Conservation (phyloP, 2,888 invertebrate species). For the Clistopyga incitator region DNA sequence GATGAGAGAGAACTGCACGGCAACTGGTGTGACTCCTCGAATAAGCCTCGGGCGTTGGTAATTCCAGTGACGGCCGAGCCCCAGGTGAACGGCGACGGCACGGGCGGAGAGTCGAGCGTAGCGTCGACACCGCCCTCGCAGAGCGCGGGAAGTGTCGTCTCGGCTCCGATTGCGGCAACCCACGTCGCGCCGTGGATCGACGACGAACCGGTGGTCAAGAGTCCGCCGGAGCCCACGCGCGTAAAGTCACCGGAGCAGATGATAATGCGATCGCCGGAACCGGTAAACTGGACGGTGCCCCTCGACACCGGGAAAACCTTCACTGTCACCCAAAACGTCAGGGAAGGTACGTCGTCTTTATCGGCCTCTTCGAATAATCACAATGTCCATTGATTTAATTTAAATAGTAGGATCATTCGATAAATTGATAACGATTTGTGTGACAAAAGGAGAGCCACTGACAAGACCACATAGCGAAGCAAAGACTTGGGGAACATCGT, state of each 20-base stretch:
- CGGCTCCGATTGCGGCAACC: constrained; percentile 88
- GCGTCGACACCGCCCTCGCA: constrained; percentile 85
- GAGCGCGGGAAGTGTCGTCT: constrained; percentile 84
- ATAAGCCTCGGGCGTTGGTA: constrained; percentile 75
- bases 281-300: constrained; percentile 97
- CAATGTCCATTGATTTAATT: too few species aligned
- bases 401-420: too few species aligned
- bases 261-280: constrained; percentile 96
- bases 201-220: constrained; percentile 93
- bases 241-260: constrained; percentile 97
- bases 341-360: constrained; percentile 86
- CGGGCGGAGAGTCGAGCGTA: constrained; percentile 78
- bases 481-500: constrained; percentile 90
- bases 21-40: constrained; percentile 68
- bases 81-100: constrained; percentile 80
- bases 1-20: constrained; percentile 42
- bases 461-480: constrained; percentile 95
- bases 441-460: constrained; percentile 88
- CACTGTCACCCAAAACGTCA: constrained; percentile 96
- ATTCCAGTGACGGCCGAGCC: constrained; percentile 83
- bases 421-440: constrained; percentile 5
- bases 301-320: constrained; percentile 97
- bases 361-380: too few species aligned
- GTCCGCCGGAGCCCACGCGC: constrained; percentile 96
- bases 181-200: constrained; percentile 83